Percentiles rank a stretch among this genome's conserved stretches.
Conservation (phyloP, 2,888 invertebrate genomes). For the Eretmocerus hayati region DNA sequence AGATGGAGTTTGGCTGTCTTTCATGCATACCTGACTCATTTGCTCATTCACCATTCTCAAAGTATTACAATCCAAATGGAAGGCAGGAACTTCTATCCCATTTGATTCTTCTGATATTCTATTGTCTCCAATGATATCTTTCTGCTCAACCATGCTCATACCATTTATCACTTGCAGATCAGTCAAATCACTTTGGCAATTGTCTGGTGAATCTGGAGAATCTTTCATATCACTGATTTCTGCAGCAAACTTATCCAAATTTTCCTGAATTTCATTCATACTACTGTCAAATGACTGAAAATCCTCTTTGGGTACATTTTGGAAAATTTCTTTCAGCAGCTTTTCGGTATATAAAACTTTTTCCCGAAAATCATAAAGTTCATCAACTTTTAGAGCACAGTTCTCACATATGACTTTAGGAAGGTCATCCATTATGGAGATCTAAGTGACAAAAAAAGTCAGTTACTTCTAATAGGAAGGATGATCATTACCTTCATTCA, state of each 20-base stretch:
- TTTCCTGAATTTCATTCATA: slow-evolving; percentile 31
- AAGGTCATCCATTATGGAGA: slow-evolving; percentile 51
- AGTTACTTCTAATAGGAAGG: neutral
- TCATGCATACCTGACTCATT: slow-evolving; percentile 18
- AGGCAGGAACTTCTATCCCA: slow-evolving; percentile 37
- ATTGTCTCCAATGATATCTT: too few species aligned
- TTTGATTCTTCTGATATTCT: slow-evolving; percentile 34
- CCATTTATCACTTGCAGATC: slow-evolving; percentile 40
- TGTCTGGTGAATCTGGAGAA: slow-evolving; percentile 14
- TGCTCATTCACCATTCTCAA: slow-evolving; percentile 37
- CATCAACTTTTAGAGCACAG: slow-evolving; percentile 53
- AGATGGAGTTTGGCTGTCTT: too few species aligned
- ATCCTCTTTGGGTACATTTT: slow-evolving; percentile 35
- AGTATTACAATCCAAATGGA: slow-evolving; percentile 41
- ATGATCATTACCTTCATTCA: neutral
- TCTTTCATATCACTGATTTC: slow-evolving; percentile 31
- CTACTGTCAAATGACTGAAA: slow-evolving; percentile 30
- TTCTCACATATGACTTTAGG: slow-evolving; percentile 56
- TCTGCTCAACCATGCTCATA: slow-evolving; percentile 38
- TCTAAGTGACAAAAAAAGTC: slow-evolving; percentile 39
- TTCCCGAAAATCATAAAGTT: slow-evolving; percentile 53
- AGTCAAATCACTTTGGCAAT: slow-evolving; percentile 30
- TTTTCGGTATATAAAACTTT: slow-evolving; percentile 52
- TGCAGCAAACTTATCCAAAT: slow-evolving; percentile 30
- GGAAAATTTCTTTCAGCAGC: slow-evolving; percentile 47